phyloP scores from a whole-genome alignment of 92 coral and sea anemone genomes.

The Phenganax subtilis region DNA sequence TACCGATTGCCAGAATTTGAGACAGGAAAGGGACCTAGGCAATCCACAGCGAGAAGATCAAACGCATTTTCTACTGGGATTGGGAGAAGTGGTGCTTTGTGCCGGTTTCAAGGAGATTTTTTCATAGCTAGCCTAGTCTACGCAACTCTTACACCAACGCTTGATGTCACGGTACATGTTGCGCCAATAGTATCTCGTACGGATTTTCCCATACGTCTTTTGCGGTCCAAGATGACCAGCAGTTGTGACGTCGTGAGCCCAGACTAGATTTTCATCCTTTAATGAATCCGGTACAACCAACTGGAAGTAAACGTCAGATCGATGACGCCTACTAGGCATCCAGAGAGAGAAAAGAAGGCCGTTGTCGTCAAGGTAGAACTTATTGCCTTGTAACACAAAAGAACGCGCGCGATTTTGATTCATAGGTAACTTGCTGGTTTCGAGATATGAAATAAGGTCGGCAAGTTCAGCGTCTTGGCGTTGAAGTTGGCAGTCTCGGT shows the following conservation, averaged over 20 bases:
- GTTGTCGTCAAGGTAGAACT: slow-evolving; percentile 29
- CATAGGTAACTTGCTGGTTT: slow-evolving; percentile 25
- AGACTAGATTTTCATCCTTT: slow-evolving; percentile 45
- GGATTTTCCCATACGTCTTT: slow-evolving; percentile 58
- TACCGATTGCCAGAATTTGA: slow-evolving; percentile 50
- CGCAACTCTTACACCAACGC: slow-evolving; percentile 45
- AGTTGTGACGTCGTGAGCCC: slow-evolving; percentile 51
- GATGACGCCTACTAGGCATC: slow-evolving; percentile 28
- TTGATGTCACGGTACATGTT: slow-evolving; percentile 49
- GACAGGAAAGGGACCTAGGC: slow-evolving; percentile 45
- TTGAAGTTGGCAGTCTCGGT: slow-evolving; percentile 39
- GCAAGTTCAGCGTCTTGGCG: slow-evolving; percentile 29
- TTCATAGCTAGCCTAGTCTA: slow-evolving; percentile 44
- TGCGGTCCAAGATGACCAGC: slow-evolving; percentile 51
- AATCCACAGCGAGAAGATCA: slow-evolving; percentile 38
- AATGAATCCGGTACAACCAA: slow-evolving; percentile 44
- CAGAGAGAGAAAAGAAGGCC: slow-evolving; percentile 42
- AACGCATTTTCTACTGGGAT: slow-evolving; percentile 53
- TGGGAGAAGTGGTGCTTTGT: slow-evolving; percentile 45
- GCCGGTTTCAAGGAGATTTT: slow-evolving; percentile 34
- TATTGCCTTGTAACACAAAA: slow-evolving; percentile 16
- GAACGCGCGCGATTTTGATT: slow-evolving; percentile 17
- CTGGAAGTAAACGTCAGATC: slow-evolving; percentile 18
- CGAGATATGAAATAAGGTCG: slow-evolving; percentile 43
- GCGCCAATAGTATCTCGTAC: slow-evolving; percentile 48